Evolutionary conservation across 2,797 vertebrate species (phyloP).

Genomic region (Acanthopagrus latus): DNA sequence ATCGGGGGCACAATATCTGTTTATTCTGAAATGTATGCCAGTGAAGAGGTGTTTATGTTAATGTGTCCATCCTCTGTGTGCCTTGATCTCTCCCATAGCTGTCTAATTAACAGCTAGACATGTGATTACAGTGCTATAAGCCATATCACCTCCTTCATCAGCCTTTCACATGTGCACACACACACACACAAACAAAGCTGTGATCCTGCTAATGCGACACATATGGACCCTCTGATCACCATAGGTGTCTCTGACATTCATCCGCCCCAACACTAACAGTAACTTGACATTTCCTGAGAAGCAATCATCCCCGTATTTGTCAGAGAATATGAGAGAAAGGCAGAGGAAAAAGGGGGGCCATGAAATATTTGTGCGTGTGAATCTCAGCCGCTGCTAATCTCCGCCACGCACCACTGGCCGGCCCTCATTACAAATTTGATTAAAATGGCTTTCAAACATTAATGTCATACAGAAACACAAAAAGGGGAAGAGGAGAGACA

Average conservation of each 20-base stretch:
- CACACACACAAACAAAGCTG: slow-evolving; percentile 52
- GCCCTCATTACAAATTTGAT: slow-evolving; percentile 62
- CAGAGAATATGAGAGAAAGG: slow-evolving; percentile 11
- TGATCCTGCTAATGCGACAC: slow-evolving; percentile 71
- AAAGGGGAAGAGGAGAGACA: not conserved
- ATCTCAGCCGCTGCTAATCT: slow-evolving; percentile 55
- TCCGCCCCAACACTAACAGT: slow-evolving; percentile 17
- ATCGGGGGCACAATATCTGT: fast-evolving
- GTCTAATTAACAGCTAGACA: slow-evolving; percentile 54
- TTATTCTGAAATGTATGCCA: not conserved
- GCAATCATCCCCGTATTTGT: slow-evolving; percentile 7
- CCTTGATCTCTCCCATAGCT: slow-evolving; percentile 29
- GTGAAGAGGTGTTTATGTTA: not conserved
- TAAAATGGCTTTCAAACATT: slow-evolving; percentile 65
- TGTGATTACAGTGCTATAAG: slow-evolving; percentile 44
- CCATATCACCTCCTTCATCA: slow-evolving; percentile 52
- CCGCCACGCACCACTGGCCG: slow-evolving; percentile 48
- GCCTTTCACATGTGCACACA: slow-evolving; percentile 43
- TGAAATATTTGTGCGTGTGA: slow-evolving; percentile 14
- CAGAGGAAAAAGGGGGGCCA: not conserved
- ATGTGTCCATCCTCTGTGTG: not conserved
- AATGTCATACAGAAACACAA: slow-evolving; percentile 44
- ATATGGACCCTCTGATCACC: slow-evolving; percentile 65
- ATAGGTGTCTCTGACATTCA: slow-evolving; percentile 40
- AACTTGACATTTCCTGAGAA: slow-evolving; percentile 27